Base-by-base conservation (phyloP, 1,140 invertebrate genomes). In the Platyura marginata region DNA sequence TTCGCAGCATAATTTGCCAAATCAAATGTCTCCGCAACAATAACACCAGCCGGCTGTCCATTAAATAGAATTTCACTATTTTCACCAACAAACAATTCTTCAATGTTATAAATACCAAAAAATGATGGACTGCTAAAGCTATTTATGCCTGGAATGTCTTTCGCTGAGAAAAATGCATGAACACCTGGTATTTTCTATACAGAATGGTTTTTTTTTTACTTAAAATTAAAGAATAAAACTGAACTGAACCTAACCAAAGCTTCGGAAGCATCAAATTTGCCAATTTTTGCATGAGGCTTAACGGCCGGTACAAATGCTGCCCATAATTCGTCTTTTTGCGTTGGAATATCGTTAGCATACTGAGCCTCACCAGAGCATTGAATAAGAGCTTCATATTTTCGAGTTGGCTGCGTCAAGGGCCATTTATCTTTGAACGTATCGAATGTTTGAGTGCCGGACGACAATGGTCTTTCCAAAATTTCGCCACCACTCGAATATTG, bases 121-220 rank as follows among this genome's bases (percentile, higher is more conserved):
- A 59, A 19, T 16, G 42, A 6, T 59, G 40, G 19, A 2, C 61
- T 55, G 1, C 60, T 66, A 40, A 69, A 77, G 4, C 56, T 51
- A 56, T 86, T 86, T 34, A 61, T 62, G 0, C 83, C 84, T 1
- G 82, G 81, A 20, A 90, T 70, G 56, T 88, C 83, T 50, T 75
- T 74, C 1, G 77, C 76, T 9, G 71, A 68, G 46, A 74, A 72
- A 51, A 83, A 82, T 1, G 69, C 72, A 2, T 81, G 48, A 3
- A 89, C 79, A 4, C 82, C 85, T 34, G 71, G 63, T 23, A 77
- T 56, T 54, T 70, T 66, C 64, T 40, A 6, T 19, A 40, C n/a
- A 3, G 13, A 83, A 49, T 29, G 25, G 25, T 13, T 8, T 6
- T 8, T 6, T 29, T 13, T 8, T 13, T 13, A 29, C 6, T 18